Evolutionary conservation across 2,113 vertebrate genomes (phyloP), one percentile per base, ranked within the genome.

Genomic region (Cettia cetti): DNA sequence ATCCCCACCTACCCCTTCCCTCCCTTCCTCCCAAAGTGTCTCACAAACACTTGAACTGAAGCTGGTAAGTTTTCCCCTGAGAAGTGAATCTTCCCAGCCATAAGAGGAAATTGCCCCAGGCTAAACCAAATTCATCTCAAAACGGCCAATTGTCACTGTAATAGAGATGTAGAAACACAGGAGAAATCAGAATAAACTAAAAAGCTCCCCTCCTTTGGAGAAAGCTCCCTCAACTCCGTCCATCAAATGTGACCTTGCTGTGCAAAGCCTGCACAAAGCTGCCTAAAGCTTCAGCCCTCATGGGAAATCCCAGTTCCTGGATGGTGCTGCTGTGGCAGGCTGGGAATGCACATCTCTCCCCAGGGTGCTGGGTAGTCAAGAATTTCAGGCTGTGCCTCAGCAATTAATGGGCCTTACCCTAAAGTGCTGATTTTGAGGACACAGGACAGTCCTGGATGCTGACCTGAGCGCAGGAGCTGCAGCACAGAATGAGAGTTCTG

Each of bases 401-500:
- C 74, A 87, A 1, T 20, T 24, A 26, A 35, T 4, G 10, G 18
- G 42, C 7, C 6, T 63, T 16, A n/a, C 9, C 33, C 65, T 19
- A 19, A 80, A 40, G 26, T 9, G 7, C 15, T 59, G 54, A 31
- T n/a, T 80, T 45, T 8, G 83, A 37, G 54, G 64, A 19, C 54
- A 31, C 30, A 12, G 8, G 35, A 27, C 1, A 1, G 35, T 53
- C 23, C 64, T 39, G 20, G 9, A 9, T 26, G n/a, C 68, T 81
- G 53, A 26, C 45, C 81, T 10, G 33, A 69, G 20, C 40, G 9
- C 40, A 23, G 71, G 40, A 69, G 28, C 60, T 80, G 63, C 40
- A 40, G 42, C 0, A 0, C 0, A 22, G 13, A 33, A 16, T 6
- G 35, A 31, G 13, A 35, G n/a, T 15, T 24, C 13, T 20, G 52